Evolutionary conservation across 1,140 invertebrate species (phyloP), one percentile per base, ranked within the genome.

Genomic region (Lucilia sericata): DNA sequence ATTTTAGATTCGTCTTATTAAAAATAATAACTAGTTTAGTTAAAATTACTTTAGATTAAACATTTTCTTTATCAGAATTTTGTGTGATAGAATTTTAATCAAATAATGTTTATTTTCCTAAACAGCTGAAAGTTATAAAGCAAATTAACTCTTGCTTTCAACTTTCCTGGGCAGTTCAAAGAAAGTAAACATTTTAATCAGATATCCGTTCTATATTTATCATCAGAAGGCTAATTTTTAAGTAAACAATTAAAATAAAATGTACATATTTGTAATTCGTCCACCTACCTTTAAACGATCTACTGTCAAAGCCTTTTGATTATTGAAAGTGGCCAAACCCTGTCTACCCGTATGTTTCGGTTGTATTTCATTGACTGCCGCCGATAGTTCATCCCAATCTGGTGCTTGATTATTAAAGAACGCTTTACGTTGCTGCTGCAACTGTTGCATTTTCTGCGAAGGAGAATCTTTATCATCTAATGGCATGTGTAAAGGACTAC

Each of bases 311-410:
- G 88, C 87, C 51, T 88, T 90, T 74, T 90, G 88, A 14, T 85
- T 87, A 55, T 89, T 90, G 65, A 90, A 90, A 19, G 89, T 88
- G 49, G 89, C 89, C 86, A 90, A 47, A 17, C 89, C 89, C 55
- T 86, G 83, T n/a, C 87, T 85, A 2, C 89, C 89, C 0, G 86
- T 90, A 13, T 88, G 85, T 2, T 83, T 87, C 8, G 89, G 89
- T 34, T 90, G 36, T 5, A 90, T 88, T 60, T 88, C 83, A 83
- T 90, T 85, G 0, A 90, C 88, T 30, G 86, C 89, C 13, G 84
- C 87, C 0, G 89, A 90, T 10, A 88, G 82, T 30, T 87, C 85
- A 55, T 88, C 83, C 83, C 86, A 87, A 12, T 84, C 85, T 0
- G 85, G 85, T 1, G 84, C 42, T 9, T 49, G 49, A 14, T 78